These are phyloP conservation scores for Netelia inedita DNA, from an alignment of 2,888 invertebrate species.

Conservation along the genomic window DNA sequence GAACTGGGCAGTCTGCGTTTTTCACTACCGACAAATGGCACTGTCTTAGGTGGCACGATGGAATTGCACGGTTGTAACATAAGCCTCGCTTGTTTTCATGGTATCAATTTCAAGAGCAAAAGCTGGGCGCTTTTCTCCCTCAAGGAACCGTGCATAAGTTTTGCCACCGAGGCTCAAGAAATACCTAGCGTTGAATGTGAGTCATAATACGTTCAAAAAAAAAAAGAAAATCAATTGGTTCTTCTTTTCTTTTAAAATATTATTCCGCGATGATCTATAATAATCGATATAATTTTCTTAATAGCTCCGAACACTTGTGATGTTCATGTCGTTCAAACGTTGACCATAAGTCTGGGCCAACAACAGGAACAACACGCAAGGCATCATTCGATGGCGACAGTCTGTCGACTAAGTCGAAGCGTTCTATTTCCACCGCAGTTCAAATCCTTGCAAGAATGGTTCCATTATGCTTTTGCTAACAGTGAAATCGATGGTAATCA, in stretches of 20 bases:
- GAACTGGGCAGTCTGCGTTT: slow-evolving; percentile 91
- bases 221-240: slow-evolving; percentile 29
- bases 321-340: slow-evolving; percentile 95
- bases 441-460: slow-evolving; percentile 97
- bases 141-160: slow-evolving; percentile 96
- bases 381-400: slow-evolving; percentile 97
- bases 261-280: neutral
- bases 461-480: slow-evolving; percentile 97
- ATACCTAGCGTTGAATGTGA: slow-evolving; percentile 89
- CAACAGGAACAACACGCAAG: slow-evolving; percentile 88
- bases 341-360: slow-evolving; percentile 95
- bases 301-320: slow-evolving; percentile 86
- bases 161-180: slow-evolving; percentile 97
- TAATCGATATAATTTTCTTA: slow-evolving; percentile 48
- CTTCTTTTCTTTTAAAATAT: slow-evolving; percentile 1
- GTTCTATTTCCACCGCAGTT: slow-evolving; percentile 98
- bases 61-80: slow-evolving; percentile 96
- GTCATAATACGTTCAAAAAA: slow-evolving; percentile 59
- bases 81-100: slow-evolving; percentile 98
- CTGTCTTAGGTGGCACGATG: slow-evolving; percentile 95
- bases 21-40: slow-evolving; percentile 90
- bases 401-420: slow-evolving; percentile 96
- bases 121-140: slow-evolving; percentile 98
- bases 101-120: slow-evolving; percentile 97
- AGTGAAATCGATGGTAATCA: slow-evolving; percentile 95